Evolutionary conservation across 2,888 invertebrate species (phyloP).

Genomic region (Aradus depressus): DNA sequence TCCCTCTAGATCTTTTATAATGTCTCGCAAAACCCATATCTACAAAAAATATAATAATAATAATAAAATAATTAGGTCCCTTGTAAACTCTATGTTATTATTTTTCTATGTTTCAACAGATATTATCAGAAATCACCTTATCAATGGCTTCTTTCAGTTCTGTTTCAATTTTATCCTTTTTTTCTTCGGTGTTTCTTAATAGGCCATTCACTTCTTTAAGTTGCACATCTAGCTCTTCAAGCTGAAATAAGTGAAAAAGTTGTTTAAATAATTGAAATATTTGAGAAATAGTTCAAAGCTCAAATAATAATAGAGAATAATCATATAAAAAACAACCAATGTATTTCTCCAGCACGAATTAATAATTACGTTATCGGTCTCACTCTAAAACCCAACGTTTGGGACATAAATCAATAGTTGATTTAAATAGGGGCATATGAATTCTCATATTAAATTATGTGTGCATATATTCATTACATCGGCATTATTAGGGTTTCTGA

Average conservation of each 20-base stretch:
- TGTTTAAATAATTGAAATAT: background rate
- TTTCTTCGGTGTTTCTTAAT: constrained; percentile 48
- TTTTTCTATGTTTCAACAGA: background rate
- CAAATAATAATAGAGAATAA: background rate
- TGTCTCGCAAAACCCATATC: constrained; percentile 59
- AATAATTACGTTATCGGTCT: background rate
- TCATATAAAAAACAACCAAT: background rate
- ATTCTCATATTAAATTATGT: too few relatives aligned
- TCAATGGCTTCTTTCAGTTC: constrained; percentile 65
- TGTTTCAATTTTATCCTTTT: constrained; percentile 52
- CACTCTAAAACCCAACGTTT: too few relatives aligned
- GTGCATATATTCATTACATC: too few relatives aligned
- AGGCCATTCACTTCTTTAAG: constrained; percentile 55
- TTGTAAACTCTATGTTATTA: background rate
- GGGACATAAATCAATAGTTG: too few relatives aligned
- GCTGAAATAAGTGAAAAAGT: constrained; percentile 40
- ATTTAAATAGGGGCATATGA: too few relatives aligned
- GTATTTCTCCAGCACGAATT: background rate
- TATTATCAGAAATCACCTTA: constrained; percentile 39
- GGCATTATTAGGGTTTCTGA: too few relatives aligned
- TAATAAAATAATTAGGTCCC: background rate
- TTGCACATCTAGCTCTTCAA: constrained; percentile 66
- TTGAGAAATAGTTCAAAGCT: background rate
- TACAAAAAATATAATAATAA: constrained; percentile 19
- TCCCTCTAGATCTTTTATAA: constrained; percentile 62